Evolutionary conservation across 1,140 invertebrate species (phyloP).

Genomic region (Gryon sp.): DNA sequence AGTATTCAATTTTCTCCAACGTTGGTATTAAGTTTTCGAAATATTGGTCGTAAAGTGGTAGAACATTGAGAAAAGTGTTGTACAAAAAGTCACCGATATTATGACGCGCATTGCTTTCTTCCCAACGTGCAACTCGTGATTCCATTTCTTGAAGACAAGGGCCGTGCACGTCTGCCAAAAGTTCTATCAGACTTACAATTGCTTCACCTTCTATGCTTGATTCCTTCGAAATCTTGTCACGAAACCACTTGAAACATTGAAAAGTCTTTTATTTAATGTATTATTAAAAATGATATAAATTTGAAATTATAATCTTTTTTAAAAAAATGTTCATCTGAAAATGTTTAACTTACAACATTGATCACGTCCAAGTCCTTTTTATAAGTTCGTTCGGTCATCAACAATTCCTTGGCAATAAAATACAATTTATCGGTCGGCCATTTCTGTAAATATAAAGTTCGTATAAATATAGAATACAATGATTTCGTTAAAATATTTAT

Average conservation of each 20-base stretch:
- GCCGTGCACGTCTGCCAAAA: conserved; percentile 84
- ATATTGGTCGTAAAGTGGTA: conserved; percentile 89
- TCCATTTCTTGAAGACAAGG: conserved; percentile 86
- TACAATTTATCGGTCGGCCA: conserved; percentile 90
- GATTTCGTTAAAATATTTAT: too few species aligned
- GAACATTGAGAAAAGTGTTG: conserved; percentile 75
- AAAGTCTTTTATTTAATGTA: too few species aligned
- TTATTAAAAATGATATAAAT: too few species aligned
- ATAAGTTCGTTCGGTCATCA: conserved; percentile 97
- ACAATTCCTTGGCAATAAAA: conserved; percentile 95
- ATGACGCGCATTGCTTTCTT: conserved; percentile 77
- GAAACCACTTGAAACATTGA: conserved; percentile 82
- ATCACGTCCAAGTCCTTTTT: conserved; percentile 96
- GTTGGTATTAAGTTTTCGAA: conserved; percentile 88
- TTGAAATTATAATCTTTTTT: too few species aligned
- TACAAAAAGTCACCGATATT: conserved; percentile 83
- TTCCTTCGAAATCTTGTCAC: conserved; percentile 84
- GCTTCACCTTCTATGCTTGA: conserved; percentile 81
- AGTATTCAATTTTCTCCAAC: conserved; percentile 87
- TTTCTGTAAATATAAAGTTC: conserved; percentile 79
- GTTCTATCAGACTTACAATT: conserved; percentile 83
- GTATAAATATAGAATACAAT: too few species aligned
- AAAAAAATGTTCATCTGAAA: too few species aligned
- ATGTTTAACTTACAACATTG: conserved; percentile 87
- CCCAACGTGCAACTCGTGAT: conserved; percentile 83